Evolutionary conservation across 2,113 vertebrate species (phyloP).

Genomic region (Acinonyx jubatus): DNA sequence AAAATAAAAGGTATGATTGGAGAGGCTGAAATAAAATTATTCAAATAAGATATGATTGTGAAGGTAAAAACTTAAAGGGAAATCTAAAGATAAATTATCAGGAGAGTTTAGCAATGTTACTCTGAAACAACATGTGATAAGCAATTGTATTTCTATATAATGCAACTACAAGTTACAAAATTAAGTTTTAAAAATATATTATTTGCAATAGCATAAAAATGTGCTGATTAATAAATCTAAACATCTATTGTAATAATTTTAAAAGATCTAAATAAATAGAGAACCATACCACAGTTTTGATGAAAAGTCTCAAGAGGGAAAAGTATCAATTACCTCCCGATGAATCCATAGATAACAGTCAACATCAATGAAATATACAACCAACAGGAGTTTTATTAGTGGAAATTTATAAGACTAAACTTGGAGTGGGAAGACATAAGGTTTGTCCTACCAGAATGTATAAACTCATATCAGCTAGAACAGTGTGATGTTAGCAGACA

Average conservation of each 20-base stretch:
- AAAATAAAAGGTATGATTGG: not conserved
- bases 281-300: not conserved
- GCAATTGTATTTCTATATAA: slow-evolving; percentile 31
- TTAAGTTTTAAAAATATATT: slow-evolving; percentile 2
- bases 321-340: not conserved
- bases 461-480: not conserved
- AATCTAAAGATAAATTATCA: slow-evolving; percentile 26
- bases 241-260: not conserved
- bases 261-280: slow-evolving; percentile 35
- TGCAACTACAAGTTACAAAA: not conserved
- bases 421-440: not conserved
- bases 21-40: not conserved
- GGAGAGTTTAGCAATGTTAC: not conserved
- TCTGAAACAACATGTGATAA: not conserved
- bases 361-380: not conserved
- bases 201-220: not conserved
- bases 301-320: not conserved
- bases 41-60: not conserved
- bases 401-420: not conserved
- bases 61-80: slow-evolving; percentile 5
- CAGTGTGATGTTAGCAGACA: not conserved
- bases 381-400: not conserved
- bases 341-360: not conserved
- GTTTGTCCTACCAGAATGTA: not conserved
- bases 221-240: not conserved